Evolutionary conservation across 2,888 invertebrate species (phyloP).

Genomic region (Platycnemis pennipes): DNA sequence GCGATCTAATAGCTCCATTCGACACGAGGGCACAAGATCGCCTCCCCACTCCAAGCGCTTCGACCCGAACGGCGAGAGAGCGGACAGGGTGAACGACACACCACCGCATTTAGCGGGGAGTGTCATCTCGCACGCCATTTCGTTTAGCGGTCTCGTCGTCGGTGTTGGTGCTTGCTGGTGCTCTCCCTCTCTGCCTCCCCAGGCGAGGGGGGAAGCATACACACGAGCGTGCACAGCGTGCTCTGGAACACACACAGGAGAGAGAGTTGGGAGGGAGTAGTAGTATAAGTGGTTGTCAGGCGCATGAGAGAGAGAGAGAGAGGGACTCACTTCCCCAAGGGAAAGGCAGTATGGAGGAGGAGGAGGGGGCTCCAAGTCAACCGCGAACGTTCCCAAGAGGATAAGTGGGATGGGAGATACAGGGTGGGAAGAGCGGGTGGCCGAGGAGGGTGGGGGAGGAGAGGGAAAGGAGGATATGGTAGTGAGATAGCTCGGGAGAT

Average conservation of each 20-base stretch:
- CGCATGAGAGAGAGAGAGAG: background rate
- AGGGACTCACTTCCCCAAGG: background rate
- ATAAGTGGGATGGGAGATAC: too few species aligned
- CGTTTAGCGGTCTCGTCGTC: background rate
- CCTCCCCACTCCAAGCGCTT: background rate
- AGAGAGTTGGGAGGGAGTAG: background rate
- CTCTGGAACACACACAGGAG: background rate
- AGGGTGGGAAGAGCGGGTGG: too few species aligned
- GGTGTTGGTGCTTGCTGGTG: background rate
- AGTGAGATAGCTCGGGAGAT: background rate
- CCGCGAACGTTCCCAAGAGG: background rate
- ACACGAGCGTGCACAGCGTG: background rate
- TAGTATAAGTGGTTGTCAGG: background rate
- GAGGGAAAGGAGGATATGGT: background rate
- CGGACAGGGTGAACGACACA: background rate
- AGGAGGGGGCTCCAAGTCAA: background rate
- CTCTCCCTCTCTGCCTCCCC: background rate
- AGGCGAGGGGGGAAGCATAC: background rate
- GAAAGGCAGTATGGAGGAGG: background rate
- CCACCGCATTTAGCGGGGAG: background rate
- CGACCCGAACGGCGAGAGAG: background rate
- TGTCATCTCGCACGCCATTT: background rate
- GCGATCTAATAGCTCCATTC: background rate
- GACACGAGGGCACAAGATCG: background rate
- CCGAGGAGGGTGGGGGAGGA: background rate